A percentile compares a stretch with the other conserved stretches of the same genome.
Evolutionary conservation across 2,113 vertebrate genomes (phyloP).

Genomic region (Oncorhynchus nerka): DNA sequence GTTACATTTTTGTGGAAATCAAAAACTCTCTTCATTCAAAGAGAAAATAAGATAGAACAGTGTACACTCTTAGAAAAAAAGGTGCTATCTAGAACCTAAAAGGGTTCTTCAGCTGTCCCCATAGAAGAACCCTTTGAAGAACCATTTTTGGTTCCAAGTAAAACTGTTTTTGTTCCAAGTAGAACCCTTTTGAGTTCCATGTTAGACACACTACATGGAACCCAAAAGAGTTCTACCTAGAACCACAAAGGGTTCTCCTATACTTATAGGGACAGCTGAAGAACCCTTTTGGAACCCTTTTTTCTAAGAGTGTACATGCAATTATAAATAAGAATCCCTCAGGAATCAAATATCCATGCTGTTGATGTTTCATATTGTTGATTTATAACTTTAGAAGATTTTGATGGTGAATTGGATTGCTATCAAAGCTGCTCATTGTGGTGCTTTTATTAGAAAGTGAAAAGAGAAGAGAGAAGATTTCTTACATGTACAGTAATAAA

Average conservation of each 20-base stretch:
- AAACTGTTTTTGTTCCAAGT: slow-evolving; percentile 31
- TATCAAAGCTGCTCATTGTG: slow-evolving; percentile 45
- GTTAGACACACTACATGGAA: no score
- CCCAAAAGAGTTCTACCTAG: no score
- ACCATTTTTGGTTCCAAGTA: background rate
- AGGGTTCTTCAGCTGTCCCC: no score
- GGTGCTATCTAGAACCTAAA: no score
- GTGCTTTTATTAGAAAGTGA: slow-evolving; percentile 61
- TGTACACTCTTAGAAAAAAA: background rate
- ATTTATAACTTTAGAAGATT: slow-evolving; percentile 53
- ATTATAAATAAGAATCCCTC: slow-evolving; percentile 47
- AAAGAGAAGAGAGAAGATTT: slow-evolving; percentile 40
- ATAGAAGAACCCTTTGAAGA: no score
- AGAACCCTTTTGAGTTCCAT: no score
- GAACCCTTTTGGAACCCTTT: no score
- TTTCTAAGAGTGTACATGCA: slow-evolving; percentile 14
- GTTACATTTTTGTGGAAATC: slow-evolving; percentile 17
- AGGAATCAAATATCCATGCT: slow-evolving; percentile 15
- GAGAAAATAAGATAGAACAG: slow-evolving; percentile 32
- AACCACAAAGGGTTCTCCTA: no score
- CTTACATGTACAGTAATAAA: slow-evolving; percentile 50
- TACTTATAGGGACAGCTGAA: no score
- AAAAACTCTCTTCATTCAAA: slow-evolving; percentile 14
- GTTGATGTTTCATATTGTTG: slow-evolving; percentile 37
- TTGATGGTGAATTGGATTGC: slow-evolving; percentile 33